Conservation (phyloP, 2,888 invertebrate genomes). For the Agrochola litura region DNA sequence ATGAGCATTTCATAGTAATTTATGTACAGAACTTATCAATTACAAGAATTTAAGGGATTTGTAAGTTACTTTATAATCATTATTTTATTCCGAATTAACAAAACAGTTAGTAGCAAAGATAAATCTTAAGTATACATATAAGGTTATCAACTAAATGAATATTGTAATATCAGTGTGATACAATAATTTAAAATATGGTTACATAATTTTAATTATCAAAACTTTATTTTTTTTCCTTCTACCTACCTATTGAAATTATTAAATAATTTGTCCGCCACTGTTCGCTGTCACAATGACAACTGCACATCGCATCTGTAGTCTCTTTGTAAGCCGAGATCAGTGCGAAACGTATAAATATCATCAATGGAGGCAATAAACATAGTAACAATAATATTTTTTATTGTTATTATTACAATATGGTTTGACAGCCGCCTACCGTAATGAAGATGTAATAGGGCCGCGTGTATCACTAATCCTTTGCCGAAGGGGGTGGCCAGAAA, state of each 20-base stretch:
- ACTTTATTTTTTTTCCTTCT: constrained; percentile 8
- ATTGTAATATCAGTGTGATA: not conserved
- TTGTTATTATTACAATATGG: constrained; percentile 82
- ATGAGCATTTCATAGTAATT: too few species aligned
- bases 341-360: constrained; percentile 85
- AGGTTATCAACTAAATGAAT: not conserved
- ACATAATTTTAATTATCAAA: constrained; percentile 18
- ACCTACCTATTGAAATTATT: not conserved
- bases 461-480: constrained; percentile 85
- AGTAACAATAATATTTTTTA: constrained; percentile 86
- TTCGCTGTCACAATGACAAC: constrained; percentile 56
- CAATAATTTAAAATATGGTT: constrained; percentile 11
- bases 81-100: not conserved
- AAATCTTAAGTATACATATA: not conserved
- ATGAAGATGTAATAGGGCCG: constrained; percentile 90
- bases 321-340: constrained; percentile 84
- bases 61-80: not conserved
- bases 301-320: constrained; percentile 73
- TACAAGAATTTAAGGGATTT: too few species aligned
- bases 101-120: constrained; percentile 1
- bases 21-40: too few species aligned
- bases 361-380: constrained; percentile 84
- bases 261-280: constrained; percentile 62
- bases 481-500: constrained; percentile 85
- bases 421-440: constrained; percentile 88